Conservation (phyloP, 1,140 invertebrate species). For the Plodia interpunctella region DNA sequence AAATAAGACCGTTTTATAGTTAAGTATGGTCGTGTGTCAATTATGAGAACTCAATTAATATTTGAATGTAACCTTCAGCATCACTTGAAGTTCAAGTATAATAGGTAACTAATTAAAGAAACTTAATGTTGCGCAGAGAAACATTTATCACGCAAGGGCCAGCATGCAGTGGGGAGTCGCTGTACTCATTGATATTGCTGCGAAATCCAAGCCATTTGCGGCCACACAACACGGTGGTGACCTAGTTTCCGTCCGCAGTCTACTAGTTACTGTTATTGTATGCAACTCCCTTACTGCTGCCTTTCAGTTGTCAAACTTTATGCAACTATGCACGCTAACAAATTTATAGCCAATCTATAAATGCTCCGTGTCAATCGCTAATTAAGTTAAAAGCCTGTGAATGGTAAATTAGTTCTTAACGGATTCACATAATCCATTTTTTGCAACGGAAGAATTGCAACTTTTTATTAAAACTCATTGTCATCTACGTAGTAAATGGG, state of each 20-base stretch:
- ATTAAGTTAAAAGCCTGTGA: no score
- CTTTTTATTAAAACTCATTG: no score
- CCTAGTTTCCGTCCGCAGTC: slow-evolving; percentile 50
- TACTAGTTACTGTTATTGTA: slow-evolving; percentile 33
- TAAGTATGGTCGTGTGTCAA: not conserved
- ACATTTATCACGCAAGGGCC: slow-evolving; percentile 25
- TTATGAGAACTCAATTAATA: not conserved
- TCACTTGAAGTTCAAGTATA: slow-evolving; percentile 15
- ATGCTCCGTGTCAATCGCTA: no score
- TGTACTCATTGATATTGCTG: slow-evolving; percentile 34
- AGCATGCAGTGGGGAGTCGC: slow-evolving; percentile 8
- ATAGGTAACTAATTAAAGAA: slow-evolving; percentile 24
- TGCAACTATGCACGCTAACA: not conserved
- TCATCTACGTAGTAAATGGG: no score
- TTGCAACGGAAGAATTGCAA: no score
- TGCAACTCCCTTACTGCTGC: slow-evolving; percentile 19
- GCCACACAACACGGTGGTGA: slow-evolving; percentile 40
- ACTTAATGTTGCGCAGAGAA: slow-evolving; percentile 19
- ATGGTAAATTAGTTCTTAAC: no score
- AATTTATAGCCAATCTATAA: not conserved
- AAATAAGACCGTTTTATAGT: not conserved
- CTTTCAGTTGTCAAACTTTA: slow-evolving; percentile 5
- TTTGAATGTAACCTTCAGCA: not conserved
- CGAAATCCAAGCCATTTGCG: slow-evolving; percentile 36
- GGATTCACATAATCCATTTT: no score